phyloP scores from a whole-genome alignment of 2,888 invertebrate species.

The Malthinus seriepunctatus region DNA sequence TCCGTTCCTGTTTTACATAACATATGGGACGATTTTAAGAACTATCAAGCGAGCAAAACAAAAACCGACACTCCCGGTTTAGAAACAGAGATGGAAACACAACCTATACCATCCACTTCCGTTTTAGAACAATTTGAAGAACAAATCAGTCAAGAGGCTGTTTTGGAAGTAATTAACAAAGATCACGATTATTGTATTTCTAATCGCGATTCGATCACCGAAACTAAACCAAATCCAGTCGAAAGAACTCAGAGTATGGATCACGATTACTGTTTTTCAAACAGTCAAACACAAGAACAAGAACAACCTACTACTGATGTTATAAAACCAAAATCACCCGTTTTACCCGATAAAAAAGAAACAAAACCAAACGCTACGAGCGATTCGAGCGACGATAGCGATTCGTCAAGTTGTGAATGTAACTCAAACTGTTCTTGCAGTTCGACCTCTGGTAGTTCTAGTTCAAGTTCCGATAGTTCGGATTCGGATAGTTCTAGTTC shows the following conservation, averaged over 20 bases:
- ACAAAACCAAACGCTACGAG: slow-evolving; percentile 68
- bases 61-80: slow-evolving; percentile 52
- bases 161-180: slow-evolving; percentile 47
- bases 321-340: slow-evolving; percentile 1
- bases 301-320: slow-evolving; percentile 26
- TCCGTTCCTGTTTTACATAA: slow-evolving; percentile 68
- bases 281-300: slow-evolving; percentile 23
- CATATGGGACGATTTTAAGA: slow-evolving; percentile 78
- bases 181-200: slow-evolving; percentile 76
- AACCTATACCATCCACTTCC: slow-evolving; percentile 4
- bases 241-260: slow-evolving; percentile 46
- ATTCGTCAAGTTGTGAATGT: slow-evolving; percentile 77
- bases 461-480: slow-evolving; percentile 55
- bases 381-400: slow-evolving; percentile 76
- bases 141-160: neutral
- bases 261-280: slow-evolving; percentile 53
- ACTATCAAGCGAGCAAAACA: slow-evolving; percentile 71
- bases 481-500: slow-evolving; percentile 66
- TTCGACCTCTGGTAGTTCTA: slow-evolving; percentile 66
- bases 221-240: slow-evolving; percentile 41
- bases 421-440: slow-evolving; percentile 84
- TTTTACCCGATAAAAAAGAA: slow-evolving; percentile 1
- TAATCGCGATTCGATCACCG: slow-evolving; percentile 47
- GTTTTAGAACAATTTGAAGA: neutral
- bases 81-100: slow-evolving; percentile 23